phyloP scores from a whole-genome alignment of 2,113 vertebrate genomes.

The Ophthalmolycus amberensis region DNA sequence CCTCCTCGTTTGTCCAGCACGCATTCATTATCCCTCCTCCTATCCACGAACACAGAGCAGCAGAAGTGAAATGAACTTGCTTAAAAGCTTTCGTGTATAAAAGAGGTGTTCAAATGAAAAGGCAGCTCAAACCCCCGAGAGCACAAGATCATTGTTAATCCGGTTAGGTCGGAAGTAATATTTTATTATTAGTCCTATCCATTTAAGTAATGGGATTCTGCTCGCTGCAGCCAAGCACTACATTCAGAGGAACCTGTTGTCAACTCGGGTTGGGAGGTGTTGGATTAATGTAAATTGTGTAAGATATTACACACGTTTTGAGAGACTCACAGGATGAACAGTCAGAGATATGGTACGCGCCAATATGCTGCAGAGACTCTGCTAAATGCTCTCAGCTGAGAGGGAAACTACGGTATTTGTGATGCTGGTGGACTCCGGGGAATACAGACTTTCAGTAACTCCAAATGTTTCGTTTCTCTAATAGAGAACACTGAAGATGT shows the following conservation, averaged over 20 bases:
- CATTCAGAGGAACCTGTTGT: slow-evolving; percentile 63
- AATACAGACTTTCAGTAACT: background rate
- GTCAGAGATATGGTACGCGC: slow-evolving; percentile 41
- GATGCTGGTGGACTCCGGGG: background rate
- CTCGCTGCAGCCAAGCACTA: slow-evolving; percentile 64
- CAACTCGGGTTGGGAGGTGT: slow-evolving; percentile 58
- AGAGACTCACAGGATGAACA: slow-evolving; percentile 59
- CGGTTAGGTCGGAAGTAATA: slow-evolving; percentile 74
- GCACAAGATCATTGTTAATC: slow-evolving; percentile 79
- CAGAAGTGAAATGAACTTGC: slow-evolving; percentile 63
- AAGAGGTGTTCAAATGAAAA: slow-evolving; percentile 65
- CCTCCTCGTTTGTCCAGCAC: slow-evolving; percentile 50
- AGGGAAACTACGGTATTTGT: slow-evolving; percentile 24
- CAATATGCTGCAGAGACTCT: slow-evolving; percentile 25
- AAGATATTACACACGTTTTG: slow-evolving; percentile 66
- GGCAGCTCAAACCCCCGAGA: slow-evolving; percentile 69
- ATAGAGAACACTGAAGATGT: background rate
- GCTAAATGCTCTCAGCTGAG: slow-evolving; percentile 33
- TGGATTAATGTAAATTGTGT: slow-evolving; percentile 68
- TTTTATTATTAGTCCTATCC: slow-evolving; percentile 79
- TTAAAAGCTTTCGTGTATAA: slow-evolving; percentile 67
- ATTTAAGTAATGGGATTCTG: slow-evolving; percentile 81
- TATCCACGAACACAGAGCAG: slow-evolving; percentile 45
- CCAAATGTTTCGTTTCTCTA: background rate
- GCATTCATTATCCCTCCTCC: slow-evolving; percentile 46